Percentiles rank a stretch among this genome's conserved stretches.
These are phyloP conservation scores for Scomber japonicus DNA, from an alignment of 2,113 vertebrate genomes.

Conservation along the genomic window DNA sequence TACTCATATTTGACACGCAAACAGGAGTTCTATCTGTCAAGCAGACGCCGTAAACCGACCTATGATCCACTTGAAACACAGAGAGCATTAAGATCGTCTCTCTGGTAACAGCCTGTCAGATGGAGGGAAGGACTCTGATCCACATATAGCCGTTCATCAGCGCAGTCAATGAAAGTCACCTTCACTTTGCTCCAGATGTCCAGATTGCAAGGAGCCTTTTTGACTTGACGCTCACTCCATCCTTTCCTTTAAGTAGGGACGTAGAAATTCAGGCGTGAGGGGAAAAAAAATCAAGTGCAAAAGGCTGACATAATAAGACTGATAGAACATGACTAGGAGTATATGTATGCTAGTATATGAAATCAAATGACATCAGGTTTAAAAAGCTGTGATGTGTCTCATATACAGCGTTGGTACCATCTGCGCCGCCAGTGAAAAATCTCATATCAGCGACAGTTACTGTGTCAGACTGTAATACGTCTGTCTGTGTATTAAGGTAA, in stretches of 20 bases:
- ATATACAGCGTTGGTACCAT: constrained; percentile 16
- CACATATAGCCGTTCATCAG: constrained; percentile 54
- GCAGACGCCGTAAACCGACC: constrained; percentile 31
- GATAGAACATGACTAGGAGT: constrained; percentile 8
- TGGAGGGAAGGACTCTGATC: constrained; percentile 61
- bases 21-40: not conserved
- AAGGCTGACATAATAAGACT: constrained; percentile 13
- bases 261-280: constrained; percentile 1
- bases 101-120: constrained; percentile 64
- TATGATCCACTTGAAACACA: constrained; percentile 62
- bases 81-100: constrained; percentile 37
- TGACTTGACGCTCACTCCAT: constrained; percentile 56
- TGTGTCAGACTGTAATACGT: constrained; percentile 46
- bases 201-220: constrained; percentile 62
- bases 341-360: constrained; percentile 1
- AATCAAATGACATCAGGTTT: constrained; percentile 18
- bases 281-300: constrained; percentile 30
- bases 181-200: constrained; percentile 73
- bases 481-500: constrained; percentile 51
- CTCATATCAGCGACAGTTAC: constrained; percentile 52
- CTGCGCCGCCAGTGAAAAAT: constrained; percentile 49
- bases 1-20: too few species aligned
- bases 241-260: constrained; percentile 34
- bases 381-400: constrained; percentile 33
- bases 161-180: constrained; percentile 81